These are phyloP conservation scores for Clarias pachynema DNA, from an alignment of 2,797 vertebrate genomes.

Conservation along the genomic window DNA sequence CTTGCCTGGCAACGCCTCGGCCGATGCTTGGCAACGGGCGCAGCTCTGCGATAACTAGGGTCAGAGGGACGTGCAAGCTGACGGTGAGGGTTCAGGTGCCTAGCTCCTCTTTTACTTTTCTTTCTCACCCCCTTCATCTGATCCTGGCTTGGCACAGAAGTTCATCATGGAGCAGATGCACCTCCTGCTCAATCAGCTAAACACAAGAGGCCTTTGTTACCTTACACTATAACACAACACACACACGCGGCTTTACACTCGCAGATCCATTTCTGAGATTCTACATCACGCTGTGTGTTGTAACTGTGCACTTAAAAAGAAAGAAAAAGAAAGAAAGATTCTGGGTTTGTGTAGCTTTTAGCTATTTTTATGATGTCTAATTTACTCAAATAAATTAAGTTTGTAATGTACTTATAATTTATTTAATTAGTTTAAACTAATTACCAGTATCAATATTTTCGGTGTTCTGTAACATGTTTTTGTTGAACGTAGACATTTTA, in stretches of 20 bases:
- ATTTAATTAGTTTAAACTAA: too few species aligned
- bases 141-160: constrained; percentile 41
- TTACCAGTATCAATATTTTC: too few species aligned
- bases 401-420: too few species aligned
- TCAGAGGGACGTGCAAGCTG: constrained; percentile 41
- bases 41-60: constrained; percentile 54
- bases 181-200: constrained; percentile 52
- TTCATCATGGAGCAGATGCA: constrained; percentile 53
- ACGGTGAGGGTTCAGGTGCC: constrained; percentile 56
- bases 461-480: too few species aligned
- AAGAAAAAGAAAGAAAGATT: too few species aligned
- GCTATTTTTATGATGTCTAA: too few species aligned
- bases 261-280: constrained; percentile 1
- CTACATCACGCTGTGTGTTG: not conserved
- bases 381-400: too few species aligned
- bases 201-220: constrained; percentile 57
- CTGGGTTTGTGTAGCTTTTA: too few species aligned
- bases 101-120: constrained; percentile 41
- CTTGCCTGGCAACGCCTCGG: constrained; percentile 71
- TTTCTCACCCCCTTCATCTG: constrained; percentile 48
- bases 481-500: too few species aligned
- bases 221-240: constrained; percentile 41
- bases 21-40: constrained; percentile 68
- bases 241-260: constrained; percentile 14
- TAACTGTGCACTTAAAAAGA: too few species aligned